Base-by-base conservation (phyloP, 2,113 vertebrate genomes). In the Cynocephalus volans region DNA sequence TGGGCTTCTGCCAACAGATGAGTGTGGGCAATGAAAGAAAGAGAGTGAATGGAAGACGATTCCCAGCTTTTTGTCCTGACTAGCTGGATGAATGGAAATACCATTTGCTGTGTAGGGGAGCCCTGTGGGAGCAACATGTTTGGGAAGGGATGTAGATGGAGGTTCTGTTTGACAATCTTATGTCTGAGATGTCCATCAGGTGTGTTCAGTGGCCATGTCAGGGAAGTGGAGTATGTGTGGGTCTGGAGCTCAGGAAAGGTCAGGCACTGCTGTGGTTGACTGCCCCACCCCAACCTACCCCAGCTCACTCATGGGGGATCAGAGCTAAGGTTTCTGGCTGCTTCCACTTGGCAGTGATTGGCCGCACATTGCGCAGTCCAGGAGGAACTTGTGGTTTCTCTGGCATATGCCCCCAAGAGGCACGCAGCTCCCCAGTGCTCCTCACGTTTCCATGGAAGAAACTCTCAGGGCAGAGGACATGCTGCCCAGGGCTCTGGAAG, bases 161-260 rank as follows among this genome's bases (percentile, higher is more conserved):
- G 8, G 6, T 28, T 64, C 70, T 33, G 18, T 48, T 52, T 7
- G 52, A 60, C 9, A 17, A 14, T 58, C 56, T 64, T n/a, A 13
- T 26, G 19, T 90, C 50, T 45, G 54, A 48, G 41, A 17, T 17
- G 50, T 15, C 69, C 11, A 1, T 26, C 23, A 86, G 52, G 21
- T 3, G 6, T 26, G 6, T 36, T 81, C 1, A 0, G 33, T 2
- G 2, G 28, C 41, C n/a, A 2, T 5, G 41, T 28, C 18, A 14
- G 52, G 13, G 17, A 58, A 18, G 69, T 81, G 5, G 70, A 62
- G 41, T 28, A 17, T 73, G 18, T 11, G 15, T 23, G 33, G 18
- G 23, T 72, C 13, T 45, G 15, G 67, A 70, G 50, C 50, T 80
- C 56, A 14, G 50, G n/a, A 64, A 52, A 84, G 8, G 48, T 41